These are phyloP conservation scores for Aphrocallistes beatrix DNA, from an alignment of 37 sponge, comb jelly and placozoan species.

Conservation along the genomic window DNA sequence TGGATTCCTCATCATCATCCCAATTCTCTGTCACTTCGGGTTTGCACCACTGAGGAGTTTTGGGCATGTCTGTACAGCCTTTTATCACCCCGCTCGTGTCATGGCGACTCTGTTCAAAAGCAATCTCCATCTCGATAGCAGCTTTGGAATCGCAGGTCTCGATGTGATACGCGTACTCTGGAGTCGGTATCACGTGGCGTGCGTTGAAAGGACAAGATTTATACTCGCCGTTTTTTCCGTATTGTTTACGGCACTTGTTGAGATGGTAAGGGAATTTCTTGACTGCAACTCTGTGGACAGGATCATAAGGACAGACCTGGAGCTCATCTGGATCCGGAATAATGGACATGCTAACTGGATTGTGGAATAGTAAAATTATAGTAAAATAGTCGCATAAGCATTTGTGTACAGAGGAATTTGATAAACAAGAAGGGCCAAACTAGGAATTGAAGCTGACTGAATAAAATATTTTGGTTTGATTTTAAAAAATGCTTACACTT, in stretches of 20 bases:
- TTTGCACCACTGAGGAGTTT: neutral
- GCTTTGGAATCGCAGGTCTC: constrained; percentile 19
- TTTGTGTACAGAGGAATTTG: too few relatives aligned
- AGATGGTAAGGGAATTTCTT: constrained; percentile 76
- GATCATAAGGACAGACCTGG: constrained; percentile 65
- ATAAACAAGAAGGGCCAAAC: too few relatives aligned
- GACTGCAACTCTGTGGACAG: constrained; percentile 51
- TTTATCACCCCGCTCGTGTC: neutral
- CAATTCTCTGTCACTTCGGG: neutral
- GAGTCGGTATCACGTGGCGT: constrained; percentile 39
- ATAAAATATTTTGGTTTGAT: too few relatives aligned
- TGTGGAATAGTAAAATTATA: too few relatives aligned
- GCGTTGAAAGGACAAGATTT: constrained; percentile 52
- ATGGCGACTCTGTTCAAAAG: neutral
- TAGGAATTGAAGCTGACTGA: too few relatives aligned
- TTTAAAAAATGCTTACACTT: too few relatives aligned
- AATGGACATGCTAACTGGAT: too few relatives aligned
- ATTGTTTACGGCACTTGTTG: constrained; percentile 63
- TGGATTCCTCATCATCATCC: neutral
- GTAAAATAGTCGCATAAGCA: too few relatives aligned
- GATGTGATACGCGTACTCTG: constrained; percentile 35
- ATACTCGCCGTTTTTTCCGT: constrained; percentile 20
- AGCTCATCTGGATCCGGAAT: constrained; percentile 53
- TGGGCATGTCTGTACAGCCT: neutral
- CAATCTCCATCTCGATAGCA: neutral